Conservation (phyloP, 2,888 invertebrate species). For the Athalia cordata region DNA sequence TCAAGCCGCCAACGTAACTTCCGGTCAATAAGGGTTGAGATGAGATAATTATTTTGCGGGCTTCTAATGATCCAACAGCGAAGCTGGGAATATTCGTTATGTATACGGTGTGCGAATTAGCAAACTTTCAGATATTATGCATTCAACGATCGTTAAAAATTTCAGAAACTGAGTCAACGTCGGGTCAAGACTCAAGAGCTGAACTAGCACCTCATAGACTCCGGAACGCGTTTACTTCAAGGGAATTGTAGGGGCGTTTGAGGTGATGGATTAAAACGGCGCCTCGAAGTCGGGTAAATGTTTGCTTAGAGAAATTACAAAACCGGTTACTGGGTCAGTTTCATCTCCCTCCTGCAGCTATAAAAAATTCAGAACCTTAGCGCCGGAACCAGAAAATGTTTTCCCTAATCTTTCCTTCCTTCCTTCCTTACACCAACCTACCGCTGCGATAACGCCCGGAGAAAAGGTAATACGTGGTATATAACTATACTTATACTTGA, state of each 20-base stretch:
- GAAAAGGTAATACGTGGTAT: not conserved
- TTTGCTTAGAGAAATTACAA: slow-evolving; percentile 37
- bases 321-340: slow-evolving; percentile 30
- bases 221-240: no score
- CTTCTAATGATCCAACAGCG: no score
- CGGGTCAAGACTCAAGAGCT: not conserved
- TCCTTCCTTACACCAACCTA: slow-evolving; percentile 15
- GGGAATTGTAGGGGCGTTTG: no score
- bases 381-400: slow-evolving; percentile 38
- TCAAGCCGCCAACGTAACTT: no score
- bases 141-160: slow-evolving; percentile 21
- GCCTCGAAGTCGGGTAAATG: not conserved
- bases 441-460: not conserved
- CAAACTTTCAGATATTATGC: no score
- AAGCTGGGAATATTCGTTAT: not conserved
- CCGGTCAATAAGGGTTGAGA: no score
- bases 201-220: no score
- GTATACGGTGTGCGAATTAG: not conserved
- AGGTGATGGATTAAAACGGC: no score
- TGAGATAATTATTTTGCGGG: no score
- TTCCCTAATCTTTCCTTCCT: slow-evolving; percentile 41
- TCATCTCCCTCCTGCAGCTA: slow-evolving; percentile 12
- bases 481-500: not conserved
- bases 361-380: slow-evolving; percentile 29
- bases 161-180: not conserved